Conservation (phyloP, 2,797 vertebrate species). For the Discoglossus pictus region DNA sequence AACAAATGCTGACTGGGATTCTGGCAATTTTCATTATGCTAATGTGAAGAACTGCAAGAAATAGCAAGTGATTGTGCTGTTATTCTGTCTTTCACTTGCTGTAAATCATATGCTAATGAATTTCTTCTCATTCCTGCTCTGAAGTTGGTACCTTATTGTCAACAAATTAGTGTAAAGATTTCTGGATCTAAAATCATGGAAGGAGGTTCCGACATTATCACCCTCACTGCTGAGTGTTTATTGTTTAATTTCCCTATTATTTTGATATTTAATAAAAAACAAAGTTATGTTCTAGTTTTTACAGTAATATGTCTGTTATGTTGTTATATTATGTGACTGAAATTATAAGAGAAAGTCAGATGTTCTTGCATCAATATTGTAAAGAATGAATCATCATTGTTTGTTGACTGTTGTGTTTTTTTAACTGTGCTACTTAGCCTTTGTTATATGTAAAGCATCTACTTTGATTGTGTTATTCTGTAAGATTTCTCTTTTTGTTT, state of each 20-base stretch:
- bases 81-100: slow-evolving; percentile 35
- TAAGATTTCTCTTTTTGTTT: too few species aligned
- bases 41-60: slow-evolving; percentile 34
- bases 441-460: too few species aligned
- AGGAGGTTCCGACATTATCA: slow-evolving; percentile 1
- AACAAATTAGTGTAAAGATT: slow-evolving; percentile 11
- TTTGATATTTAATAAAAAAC: too few species aligned
- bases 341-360: too few species aligned
- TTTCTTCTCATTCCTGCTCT: slow-evolving; percentile 27
- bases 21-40: slow-evolving; percentile 49
- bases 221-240: not conserved
- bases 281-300: too few species aligned
- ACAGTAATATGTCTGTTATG: too few species aligned
- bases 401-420: too few species aligned
- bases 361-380: too few species aligned
- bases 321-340: too few species aligned
- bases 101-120: slow-evolving; percentile 44
- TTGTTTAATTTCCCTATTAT: slow-evolving; percentile 3
- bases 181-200: not conserved
- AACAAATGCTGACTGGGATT: slow-evolving; percentile 50
- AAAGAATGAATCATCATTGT: too few species aligned
- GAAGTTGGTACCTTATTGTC: slow-evolving; percentile 12
- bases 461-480: too few species aligned
- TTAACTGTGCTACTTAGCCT: too few species aligned
- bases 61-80: slow-evolving; percentile 42